A percentile compares a stretch with the other conserved stretches of the same genome.
These are phyloP conservation scores for Gryon sp. DNA, from an alignment of 1,140 invertebrate genomes.

Conservation along the genomic window DNA sequence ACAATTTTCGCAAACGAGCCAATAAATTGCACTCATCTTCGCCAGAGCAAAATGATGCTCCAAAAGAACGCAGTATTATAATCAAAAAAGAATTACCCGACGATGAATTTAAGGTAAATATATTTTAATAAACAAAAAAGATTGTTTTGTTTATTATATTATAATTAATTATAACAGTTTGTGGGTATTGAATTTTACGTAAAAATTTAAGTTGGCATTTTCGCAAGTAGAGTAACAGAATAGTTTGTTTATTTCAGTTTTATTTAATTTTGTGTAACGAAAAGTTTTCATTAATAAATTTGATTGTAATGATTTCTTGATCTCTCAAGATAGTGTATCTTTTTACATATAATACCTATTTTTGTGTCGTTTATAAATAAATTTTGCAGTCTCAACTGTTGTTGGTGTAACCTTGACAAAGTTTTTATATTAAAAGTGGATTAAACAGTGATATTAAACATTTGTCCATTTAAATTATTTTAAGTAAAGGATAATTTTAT, in stretches of 20 bases:
- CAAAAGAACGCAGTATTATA: slow-evolving; percentile 62
- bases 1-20: slow-evolving; percentile 60
- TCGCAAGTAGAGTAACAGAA: too few relatives aligned
- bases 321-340: slow-evolving; percentile 11
- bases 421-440: slow-evolving; percentile 6
- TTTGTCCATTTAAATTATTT: too few relatives aligned
- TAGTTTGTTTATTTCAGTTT: too few relatives aligned
- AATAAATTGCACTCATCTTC: slow-evolving; percentile 52
- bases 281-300: too few relatives aligned
- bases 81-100: slow-evolving; percentile 79
- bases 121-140: too few relatives aligned
- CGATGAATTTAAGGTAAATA: slow-evolving; percentile 81
- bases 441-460: background rate
- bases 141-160: background rate
- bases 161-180: background rate
- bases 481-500: too few relatives aligned
- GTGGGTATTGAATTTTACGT: too few relatives aligned
- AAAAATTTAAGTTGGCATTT: too few relatives aligned
- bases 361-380: slow-evolving; percentile 35
- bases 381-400: slow-evolving; percentile 44
- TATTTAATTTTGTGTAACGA: too few relatives aligned
- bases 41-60: slow-evolving; percentile 24
- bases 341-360: slow-evolving; percentile 46
- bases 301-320: background rate
- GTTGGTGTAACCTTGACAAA: slow-evolving; percentile 43